Evolutionary conservation across 1,140 invertebrate species (phyloP), one percentile per base, ranked within the genome.

Genomic region (Drosophila insularis): DNA sequence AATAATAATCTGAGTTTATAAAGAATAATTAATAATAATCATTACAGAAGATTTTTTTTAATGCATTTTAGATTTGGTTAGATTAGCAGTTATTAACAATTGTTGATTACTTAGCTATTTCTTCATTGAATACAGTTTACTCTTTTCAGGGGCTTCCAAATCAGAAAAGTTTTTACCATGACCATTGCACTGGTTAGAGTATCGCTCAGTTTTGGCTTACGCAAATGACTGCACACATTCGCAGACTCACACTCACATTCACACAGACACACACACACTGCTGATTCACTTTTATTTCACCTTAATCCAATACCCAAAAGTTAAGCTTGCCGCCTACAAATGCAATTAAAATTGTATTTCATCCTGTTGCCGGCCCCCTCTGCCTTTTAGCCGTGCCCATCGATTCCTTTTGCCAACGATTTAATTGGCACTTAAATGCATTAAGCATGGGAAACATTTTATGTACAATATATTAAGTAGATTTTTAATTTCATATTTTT

Each of bases 281-380:
- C 7, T 46, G 35, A 40, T 46, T 40, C 60, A 40, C 56, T 46
- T 23, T 63, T 43, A 43, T 71, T 31, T 37, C 37, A 54, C 50
- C 77, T 80, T 80, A 76, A 77, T 68, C 60, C 73, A 39, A 54
- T 40, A 35, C 68, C 21, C 74, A 78, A 74, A 81, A 77, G 79
- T 81, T 81, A 81, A 81, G 80, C 79, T 73, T 54, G 61, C 13
- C 37, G 59, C 59, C 50, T 68, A 62, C 64, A 78, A 81, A 74
- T 81, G 79, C 74, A 81, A 77, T 81, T 81, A 81, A 77, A 81
- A 74, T 81, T 69, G 71, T 77, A 71, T 74, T 77, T 56, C 60
- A 37, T 10, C 0, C 55, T 1, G 2, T 6, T 39, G 14, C 1
- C 46, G 1, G 2, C 10, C 4, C n/a, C 43, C 39, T 31, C 60